These are phyloP conservation scores for Athetis lepigone DNA, from an alignment of 2,888 invertebrate species.

Conservation along the genomic window DNA sequence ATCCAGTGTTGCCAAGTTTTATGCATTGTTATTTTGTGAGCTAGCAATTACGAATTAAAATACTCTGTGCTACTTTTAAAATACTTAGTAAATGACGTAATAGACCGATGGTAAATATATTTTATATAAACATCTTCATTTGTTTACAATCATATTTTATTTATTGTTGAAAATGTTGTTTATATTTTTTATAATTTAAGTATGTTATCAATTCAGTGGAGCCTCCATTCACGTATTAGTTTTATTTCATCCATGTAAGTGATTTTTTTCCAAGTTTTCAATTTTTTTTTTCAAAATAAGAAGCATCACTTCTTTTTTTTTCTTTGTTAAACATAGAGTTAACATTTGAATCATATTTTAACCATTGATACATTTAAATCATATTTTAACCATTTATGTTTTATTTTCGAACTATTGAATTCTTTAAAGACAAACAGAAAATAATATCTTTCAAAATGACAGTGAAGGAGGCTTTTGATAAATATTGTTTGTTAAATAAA, in stretches of 20 bases:
- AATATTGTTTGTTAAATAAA: slow-evolving; percentile 62
- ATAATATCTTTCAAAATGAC: neutral
- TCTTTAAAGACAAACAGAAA: neutral
- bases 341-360: no score
- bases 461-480: slow-evolving; percentile 43
- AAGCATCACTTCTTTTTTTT: no score
- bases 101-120: slow-evolving; percentile 42
- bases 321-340: no score
- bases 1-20: slow-evolving; percentile 40
- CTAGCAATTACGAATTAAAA: slow-evolving; percentile 53
- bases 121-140: slow-evolving; percentile 23
- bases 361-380: neutral
- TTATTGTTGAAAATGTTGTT: slow-evolving; percentile 58
- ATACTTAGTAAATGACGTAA: slow-evolving; percentile 40
- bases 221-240: slow-evolving; percentile 24
- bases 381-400: neutral
- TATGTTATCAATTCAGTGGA: slow-evolving; percentile 56
- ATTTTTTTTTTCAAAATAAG: no score
- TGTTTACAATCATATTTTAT: slow-evolving; percentile 34
- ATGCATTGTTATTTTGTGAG: slow-evolving; percentile 41
- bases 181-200: slow-evolving; percentile 56
- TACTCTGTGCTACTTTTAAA: slow-evolving; percentile 60
- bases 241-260: neutral
- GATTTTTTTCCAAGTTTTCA: slow-evolving; percentile 1
- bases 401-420: no score